phyloP scores from a whole-genome alignment of 2,113 vertebrate species.

The Macroglossus sobrinus region DNA sequence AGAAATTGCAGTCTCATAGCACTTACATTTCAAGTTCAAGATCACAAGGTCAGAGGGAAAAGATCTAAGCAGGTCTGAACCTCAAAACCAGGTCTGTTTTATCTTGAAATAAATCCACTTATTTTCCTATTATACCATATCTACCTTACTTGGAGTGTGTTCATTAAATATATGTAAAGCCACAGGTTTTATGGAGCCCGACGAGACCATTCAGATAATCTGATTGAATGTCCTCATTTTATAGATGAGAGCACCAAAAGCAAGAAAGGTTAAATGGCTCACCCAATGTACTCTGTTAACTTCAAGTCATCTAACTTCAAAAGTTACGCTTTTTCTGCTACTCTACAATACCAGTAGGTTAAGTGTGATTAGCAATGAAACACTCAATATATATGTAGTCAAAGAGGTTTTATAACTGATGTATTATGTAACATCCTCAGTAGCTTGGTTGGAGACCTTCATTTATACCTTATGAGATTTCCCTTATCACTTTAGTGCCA shows the following conservation, averaged over 20 bases:
- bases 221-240: neutral
- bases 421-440: conserved; percentile 46
- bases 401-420: conserved; percentile 26
- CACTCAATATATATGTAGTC: neutral
- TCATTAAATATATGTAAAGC: neutral
- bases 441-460: conserved; percentile 31
- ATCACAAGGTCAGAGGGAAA: neutral
- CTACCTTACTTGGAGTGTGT: neutral
- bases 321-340: neutral
- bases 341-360: conserved; percentile 9
- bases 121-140: neutral
- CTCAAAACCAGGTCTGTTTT: neutral
- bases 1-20: neutral
- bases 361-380: conserved; percentile 17
- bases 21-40: neutral
- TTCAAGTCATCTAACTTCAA: conserved; percentile 33
- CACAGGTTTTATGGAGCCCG: neutral
- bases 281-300: neutral
- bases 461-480: conserved; percentile 42
- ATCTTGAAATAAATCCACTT: neutral
- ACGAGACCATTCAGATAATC: neutral
- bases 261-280: conserved; percentile 43
- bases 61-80: neutral
- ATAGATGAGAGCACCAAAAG: neutral
- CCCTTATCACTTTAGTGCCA: conserved; percentile 55